Evolutionary conservation across 1,140 invertebrate species (phyloP).

Genomic region (Alviniconcha marisindica): DNA sequence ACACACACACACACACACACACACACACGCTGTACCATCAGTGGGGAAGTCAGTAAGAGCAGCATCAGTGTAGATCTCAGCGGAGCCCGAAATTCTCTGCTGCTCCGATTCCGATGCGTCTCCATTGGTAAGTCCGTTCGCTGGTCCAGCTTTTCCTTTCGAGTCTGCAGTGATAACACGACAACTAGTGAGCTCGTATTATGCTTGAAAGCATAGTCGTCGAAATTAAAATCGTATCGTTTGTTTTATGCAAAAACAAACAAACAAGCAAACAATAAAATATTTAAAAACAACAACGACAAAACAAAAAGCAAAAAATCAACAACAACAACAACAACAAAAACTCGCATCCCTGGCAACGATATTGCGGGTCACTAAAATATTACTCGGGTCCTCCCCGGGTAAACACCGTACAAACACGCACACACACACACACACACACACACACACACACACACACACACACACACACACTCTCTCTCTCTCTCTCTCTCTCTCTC

Average conservation of each 20-base stretch:
- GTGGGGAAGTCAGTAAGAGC: conserved; percentile 17
- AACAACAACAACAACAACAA: too few species aligned
- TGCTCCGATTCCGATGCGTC: background rate
- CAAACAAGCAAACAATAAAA: conserved; percentile 25
- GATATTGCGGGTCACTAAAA: too few species aligned
- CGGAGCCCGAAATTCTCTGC: background rate
- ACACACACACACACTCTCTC: background rate
- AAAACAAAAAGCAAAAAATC: too few species aligned
- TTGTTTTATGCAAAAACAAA: background rate
- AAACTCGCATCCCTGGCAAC: too few species aligned
- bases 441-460: background rate
- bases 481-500: background rate
- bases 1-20: too few species aligned
- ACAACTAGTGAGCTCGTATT: too few species aligned
- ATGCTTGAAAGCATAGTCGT: too few species aligned
- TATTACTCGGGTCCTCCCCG: too few species aligned
- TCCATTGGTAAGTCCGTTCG: background rate
- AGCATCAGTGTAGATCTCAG: conserved; percentile 8
- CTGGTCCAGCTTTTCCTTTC: background rate
- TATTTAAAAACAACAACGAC: too few species aligned
- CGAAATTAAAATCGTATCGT: too few species aligned
- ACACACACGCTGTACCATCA: too few species aligned
- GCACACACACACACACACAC: conserved; percentile 9
- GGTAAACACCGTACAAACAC: background rate
- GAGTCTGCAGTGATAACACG: background rate